These are phyloP conservation scores for Oncorhynchus kisutch DNA, from an alignment of 2,113 vertebrate genomes.

Conservation along the genomic window DNA sequence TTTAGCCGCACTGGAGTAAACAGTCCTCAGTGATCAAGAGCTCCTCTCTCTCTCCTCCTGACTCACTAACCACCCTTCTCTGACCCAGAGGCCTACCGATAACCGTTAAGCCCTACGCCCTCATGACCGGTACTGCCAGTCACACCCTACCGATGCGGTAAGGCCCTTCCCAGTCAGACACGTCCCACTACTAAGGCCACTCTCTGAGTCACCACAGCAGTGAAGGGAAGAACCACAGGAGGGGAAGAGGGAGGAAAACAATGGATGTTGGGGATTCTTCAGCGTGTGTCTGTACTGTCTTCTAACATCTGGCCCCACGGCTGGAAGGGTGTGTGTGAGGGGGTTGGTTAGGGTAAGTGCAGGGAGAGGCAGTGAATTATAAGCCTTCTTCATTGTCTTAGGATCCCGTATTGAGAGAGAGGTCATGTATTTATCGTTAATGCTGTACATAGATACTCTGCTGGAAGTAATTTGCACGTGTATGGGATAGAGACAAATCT, in stretches of 20 bases:
- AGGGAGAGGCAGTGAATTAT: not conserved
- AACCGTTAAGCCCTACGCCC: not conserved
- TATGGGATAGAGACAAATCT: not conserved
- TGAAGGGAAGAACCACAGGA: not conserved
- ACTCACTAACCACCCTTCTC: not conserved
- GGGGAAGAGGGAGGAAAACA: not conserved
- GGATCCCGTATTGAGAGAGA: not conserved
- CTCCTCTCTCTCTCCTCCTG: not conserved
- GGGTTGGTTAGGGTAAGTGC: not conserved
- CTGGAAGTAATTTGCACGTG: not conserved
- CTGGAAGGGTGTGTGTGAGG: not conserved
- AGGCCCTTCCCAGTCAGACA: not conserved
- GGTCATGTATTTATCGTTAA: not conserved
- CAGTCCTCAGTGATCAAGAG: not conserved
- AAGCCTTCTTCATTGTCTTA: not conserved
- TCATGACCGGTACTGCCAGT: not conserved
- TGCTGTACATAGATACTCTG: not conserved
- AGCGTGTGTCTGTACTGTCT: not conserved
- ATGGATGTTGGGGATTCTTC: not conserved
- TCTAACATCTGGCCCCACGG: slow-evolving; percentile 8
- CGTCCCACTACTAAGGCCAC: not conserved
- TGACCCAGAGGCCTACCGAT: not conserved
- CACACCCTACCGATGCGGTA: not conserved
- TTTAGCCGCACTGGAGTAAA: slow-evolving; percentile 35
- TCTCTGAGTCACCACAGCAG: not conserved